Base-by-base conservation (phyloP, 53 echinoderm and acorn worm species). In the Apostichopus leukothele region DNA sequence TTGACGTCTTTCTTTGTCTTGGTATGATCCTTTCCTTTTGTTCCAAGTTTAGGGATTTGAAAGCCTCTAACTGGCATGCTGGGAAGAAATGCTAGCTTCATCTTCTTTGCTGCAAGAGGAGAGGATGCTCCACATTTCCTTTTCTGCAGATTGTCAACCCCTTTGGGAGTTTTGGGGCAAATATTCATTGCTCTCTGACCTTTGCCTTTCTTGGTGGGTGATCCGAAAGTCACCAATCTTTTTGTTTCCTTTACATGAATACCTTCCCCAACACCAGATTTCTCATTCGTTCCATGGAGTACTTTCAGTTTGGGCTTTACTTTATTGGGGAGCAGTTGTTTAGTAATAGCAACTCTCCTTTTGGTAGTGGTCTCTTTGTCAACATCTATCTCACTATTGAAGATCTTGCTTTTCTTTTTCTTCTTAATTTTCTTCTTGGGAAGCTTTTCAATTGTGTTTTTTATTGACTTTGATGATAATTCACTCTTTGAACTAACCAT, bases 181-280 rank as follows among this genome's bases (percentile, higher is more conserved):
- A 3, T 66, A 14, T 12, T 14, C 23, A 9, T 4, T 67, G 10
- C 67, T 60, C 60, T 85, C 61, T 21, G 39, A 60, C 85, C 50
- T 22, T 16, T 50, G 6, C 14, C 7, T 51, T 67, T 60, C 10
- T 67, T 67, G 57, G 71, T 57, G 23, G 39, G 12, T 26, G 85
- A 60, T 12, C 50, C 68, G 22, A 67, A 60, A 22, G 19, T 85
- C 5, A 85, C 68, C 1, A 68, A 1, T 51, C 85, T 63, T 1
- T 12, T 67, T 27, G 85, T 60, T 66, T 85, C 67, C 18, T 85
- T 85, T 20, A 85, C 85, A 27, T 59, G 84, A 84, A 20, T 84
- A 55, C 14, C 66, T 18, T 54, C 20, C 20, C n/a, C 39, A 52
- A 76, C 77, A 51, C 51, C 11, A 16, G 39, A 50, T 50, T 77